A percentile compares a stretch with the other conserved stretches of the same genome.
Evolutionary conservation across 1,140 invertebrate genomes (phyloP).

Genomic region (Sarcophaga bullata): DNA sequence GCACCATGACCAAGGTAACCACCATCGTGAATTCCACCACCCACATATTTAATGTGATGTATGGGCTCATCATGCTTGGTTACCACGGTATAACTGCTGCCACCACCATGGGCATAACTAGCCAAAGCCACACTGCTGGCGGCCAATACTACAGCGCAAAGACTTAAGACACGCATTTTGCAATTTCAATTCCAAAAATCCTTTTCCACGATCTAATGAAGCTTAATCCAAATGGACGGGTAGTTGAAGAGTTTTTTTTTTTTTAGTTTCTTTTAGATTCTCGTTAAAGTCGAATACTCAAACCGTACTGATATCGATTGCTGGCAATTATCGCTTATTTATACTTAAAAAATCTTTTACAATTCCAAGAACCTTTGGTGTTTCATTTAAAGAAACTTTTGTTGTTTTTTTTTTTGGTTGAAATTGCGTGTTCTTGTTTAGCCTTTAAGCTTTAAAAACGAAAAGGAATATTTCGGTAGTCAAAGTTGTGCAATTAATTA

Average conservation of each 20-base stretch:
- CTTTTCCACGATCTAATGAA: too few relatives aligned
- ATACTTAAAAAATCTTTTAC: constrained; percentile 25
- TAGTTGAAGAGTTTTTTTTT: background rate
- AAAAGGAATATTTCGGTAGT: background rate
- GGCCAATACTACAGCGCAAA: constrained; percentile 45
- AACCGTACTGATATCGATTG: constrained; percentile 29
- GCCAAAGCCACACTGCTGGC: constrained; percentile 48
- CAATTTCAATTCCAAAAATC: background rate
- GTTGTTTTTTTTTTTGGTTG: background rate
- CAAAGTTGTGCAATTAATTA: constrained; percentile 32
- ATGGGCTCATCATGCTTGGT: constrained; percentile 57
- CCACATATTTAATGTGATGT: constrained; percentile 45
- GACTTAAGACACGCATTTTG: constrained; percentile 17
- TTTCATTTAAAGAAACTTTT: too few relatives aligned
- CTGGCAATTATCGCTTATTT: background rate
- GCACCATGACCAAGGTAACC: background rate
- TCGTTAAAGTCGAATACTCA: background rate
- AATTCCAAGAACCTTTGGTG: background rate
- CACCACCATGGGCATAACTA: constrained; percentile 52
- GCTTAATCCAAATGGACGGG: background rate
- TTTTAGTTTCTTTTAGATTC: background rate
- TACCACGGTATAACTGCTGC: constrained; percentile 53
- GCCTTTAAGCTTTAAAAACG: background rate
- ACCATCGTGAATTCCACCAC: constrained; percentile 45
- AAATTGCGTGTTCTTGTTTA: constrained; percentile 12